phyloP scores from a whole-genome alignment of 2,113 vertebrate species.

The Neolamprologus caudopunctatus region DNA sequence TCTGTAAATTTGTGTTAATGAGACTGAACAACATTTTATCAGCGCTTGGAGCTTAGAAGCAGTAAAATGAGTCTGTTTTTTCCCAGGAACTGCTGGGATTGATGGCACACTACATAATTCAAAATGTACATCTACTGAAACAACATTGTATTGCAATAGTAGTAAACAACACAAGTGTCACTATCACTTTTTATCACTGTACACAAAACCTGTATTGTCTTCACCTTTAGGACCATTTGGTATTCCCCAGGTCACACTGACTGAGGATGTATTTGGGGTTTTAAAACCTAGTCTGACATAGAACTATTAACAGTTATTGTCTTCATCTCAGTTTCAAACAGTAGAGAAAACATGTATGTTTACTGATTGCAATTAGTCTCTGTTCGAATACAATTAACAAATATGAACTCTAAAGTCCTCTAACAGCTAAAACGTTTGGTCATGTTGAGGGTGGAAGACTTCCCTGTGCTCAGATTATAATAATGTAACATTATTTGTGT shows the following conservation, averaged over 20 bases:
- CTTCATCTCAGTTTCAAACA: background rate
- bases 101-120: background rate
- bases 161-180: background rate
- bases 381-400: background rate
- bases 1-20: background rate
- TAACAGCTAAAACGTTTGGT: background rate
- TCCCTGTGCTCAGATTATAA: background rate
- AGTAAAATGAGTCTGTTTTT: background rate
- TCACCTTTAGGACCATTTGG: background rate
- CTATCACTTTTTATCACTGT: background rate
- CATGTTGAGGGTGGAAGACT: background rate
- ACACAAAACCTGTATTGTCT: background rate
- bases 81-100: background rate
- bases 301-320: background rate
- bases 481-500: background rate
- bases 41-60: background rate
- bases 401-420: background rate
- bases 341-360: background rate
- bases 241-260: background rate
- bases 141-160: background rate
- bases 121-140: background rate
- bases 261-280: background rate
- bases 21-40: background rate
- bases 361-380: background rate
- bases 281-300: background rate